Evolutionary conservation across 2,888 invertebrate species (phyloP).

Genomic region (Trilocha varians): DNA sequence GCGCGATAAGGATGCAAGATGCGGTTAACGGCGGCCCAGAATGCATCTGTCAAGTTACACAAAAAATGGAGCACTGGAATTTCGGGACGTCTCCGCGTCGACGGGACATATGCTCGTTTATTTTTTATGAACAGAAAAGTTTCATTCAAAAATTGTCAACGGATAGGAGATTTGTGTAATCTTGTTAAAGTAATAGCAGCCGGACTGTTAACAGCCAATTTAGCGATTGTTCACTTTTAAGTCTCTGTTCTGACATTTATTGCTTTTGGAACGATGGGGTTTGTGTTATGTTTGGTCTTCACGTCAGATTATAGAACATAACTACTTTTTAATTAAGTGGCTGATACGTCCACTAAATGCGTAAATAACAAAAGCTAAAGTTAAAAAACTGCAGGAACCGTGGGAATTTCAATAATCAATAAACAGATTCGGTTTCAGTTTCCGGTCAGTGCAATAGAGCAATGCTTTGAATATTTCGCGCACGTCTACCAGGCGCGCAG

Average conservation of each 20-base stretch:
- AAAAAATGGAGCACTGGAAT: constrained; percentile 66
- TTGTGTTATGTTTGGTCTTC: constrained; percentile 17
- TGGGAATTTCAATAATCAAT: constrained; percentile 14
- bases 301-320: constrained; percentile 17
- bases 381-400: neutral
- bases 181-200: constrained; percentile 61
- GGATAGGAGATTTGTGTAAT: constrained; percentile 68
- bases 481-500: constrained; percentile 53
- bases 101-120: constrained; percentile 61
- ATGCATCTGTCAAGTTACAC: constrained; percentile 68
- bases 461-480: constrained; percentile 28
- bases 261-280: constrained; percentile 20
- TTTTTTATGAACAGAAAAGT: constrained; percentile 52
- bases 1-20: constrained; percentile 67
- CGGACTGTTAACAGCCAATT: constrained; percentile 48
- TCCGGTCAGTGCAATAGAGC: constrained; percentile 43
- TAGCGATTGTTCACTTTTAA: constrained; percentile 36
- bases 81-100: constrained; percentile 61
- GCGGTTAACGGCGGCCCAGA: constrained; percentile 67
- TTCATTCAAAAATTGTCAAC: constrained; percentile 71
- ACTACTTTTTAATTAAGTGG: neutral
- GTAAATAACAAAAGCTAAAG: neutral
- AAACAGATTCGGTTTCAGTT: constrained; percentile 61
- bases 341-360: neutral
- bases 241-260: constrained; percentile 37